Conservation (phyloP, 2,888 invertebrate species). For the Uloborus plumipes region DNA sequence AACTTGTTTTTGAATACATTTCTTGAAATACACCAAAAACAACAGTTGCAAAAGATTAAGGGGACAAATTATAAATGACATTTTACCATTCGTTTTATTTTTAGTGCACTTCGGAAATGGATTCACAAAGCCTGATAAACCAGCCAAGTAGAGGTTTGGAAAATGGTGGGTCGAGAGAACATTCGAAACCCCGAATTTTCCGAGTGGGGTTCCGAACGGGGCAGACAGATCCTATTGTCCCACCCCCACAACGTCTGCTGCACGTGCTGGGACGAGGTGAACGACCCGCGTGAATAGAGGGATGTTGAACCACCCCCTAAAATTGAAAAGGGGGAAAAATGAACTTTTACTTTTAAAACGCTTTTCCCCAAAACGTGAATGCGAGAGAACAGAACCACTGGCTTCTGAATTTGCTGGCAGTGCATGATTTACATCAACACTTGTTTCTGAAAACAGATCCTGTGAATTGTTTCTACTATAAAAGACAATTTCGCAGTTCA, state of each 20-base stretch:
- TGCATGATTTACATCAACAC: neutral
- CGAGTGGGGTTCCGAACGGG: slow-evolving; percentile 34
- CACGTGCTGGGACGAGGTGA: slow-evolving; percentile 30
- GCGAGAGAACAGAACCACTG: slow-evolving; percentile 12
- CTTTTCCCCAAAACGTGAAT: slow-evolving; percentile 27
- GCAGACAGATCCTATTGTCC: slow-evolving; percentile 51
- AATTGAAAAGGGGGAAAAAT: slow-evolving; percentile 7
- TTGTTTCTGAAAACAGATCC: neutral
- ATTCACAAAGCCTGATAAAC: too few relatives aligned
- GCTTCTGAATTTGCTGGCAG: neutral
- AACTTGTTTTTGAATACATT: too few relatives aligned
- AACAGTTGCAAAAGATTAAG: too few relatives aligned
- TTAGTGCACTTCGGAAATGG: too few relatives aligned
- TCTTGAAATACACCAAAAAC: too few relatives aligned
- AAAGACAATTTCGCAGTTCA: too few relatives aligned
- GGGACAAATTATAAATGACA: too few relatives aligned
- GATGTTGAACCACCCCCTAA: slow-evolving; percentile 39
- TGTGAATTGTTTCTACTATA: too few relatives aligned
- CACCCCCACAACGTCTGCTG: slow-evolving; percentile 61
- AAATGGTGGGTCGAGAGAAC: slow-evolving; percentile 26
- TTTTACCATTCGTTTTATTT: too few relatives aligned
- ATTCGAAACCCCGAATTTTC: slow-evolving; percentile 13
- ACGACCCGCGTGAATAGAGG: slow-evolving; percentile 3
- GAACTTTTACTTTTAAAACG: slow-evolving; percentile 10
- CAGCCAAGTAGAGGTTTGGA: too few relatives aligned